Base-by-base conservation (phyloP, 2,888 invertebrate genomes). In the Erebia aethiops region DNA sequence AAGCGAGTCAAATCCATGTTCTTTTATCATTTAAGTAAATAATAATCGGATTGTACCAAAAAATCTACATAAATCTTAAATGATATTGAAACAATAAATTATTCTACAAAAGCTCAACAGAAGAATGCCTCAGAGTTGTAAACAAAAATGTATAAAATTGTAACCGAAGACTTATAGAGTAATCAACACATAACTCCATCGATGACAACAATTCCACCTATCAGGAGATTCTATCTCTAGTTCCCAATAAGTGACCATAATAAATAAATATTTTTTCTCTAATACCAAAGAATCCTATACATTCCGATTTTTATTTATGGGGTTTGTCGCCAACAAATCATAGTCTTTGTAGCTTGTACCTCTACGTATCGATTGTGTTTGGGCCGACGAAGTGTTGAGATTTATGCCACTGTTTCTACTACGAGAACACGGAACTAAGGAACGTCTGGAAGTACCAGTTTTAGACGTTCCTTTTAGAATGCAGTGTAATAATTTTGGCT, bases 271-370 rank as follows among this genome's bases (percentile, higher is more conserved):
- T 84, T 87, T 87, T 84, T 87, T 85, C 84, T 67, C 21, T 67
- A 58, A 67, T 78, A 83, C 81, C 75, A 76, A 71, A 75, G 73
- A 78, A 77, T 80, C 77, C 16, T 80, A 79, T 78, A 83, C 81
- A 81, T 76, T 80, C 76, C 73, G 74, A 58, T 56, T 77, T 77
- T 87, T 70, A 88, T 90, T 89, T 89, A 91, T 87, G 84, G 82
- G 81, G 81, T 78, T 74, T 75, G 81, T 73, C 81, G 78, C 82
- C 80, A 87, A 92, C 91, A 91, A 91, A 91, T 92, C 91, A 91
- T 87, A 75, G 82, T 81, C 83, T 84, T 89, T 87, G 85, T 85
- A 76, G 74, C 77, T 74, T 76, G 76, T 77, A 81, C 78, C 80
- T 79, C 75, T 74, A 11, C 65, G 18, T 69, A 54, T 67, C 71